Base-by-base conservation (phyloP, 2,113 vertebrate genomes). In the Albula glossodonta region DNA sequence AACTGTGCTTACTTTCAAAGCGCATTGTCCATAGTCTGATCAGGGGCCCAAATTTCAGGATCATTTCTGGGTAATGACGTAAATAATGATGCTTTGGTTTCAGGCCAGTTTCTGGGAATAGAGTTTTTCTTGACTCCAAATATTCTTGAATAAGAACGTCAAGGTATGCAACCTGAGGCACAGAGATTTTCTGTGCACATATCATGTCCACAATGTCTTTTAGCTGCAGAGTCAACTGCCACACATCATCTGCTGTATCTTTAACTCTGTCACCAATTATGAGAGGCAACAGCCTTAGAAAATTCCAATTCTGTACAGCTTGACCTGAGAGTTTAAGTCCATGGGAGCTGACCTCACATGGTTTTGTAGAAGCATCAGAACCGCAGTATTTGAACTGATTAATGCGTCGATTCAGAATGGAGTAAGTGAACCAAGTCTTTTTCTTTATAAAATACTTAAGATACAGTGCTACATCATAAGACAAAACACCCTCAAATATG, bases 91-190 rank as follows among this genome's bases (percentile, higher is more conserved):
- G 86, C 41, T 89, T 88, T 25, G 87, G 87, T 88, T 19, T 88
- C 63, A 89, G 53, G 17, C 86, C 84, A n/a, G 2, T 80, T 10
- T 86, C 60, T 79, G 87, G 82, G 50, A 88, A 89, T 13, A 86
- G 48, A 15, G 78, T 25, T 66, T 89, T 83, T 51, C 85, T 86
- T 1, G 83, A 83, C 15, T 89, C 85, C 11, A 88, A 82, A 84
- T 88, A 87, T 85, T 90, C 87, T 87, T 88, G 86, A 77, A 88
- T 90, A 3, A 89, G 49, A 77, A 57, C 50, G 84, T 90, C 81
- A 31, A 89, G 56, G 56, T 83, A 87, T n/a, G 88, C 82, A 81
- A 87, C 57, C 60, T 86, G 85, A n/a, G n/a, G n/a, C n/a, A n/a
- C n/a, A n/a, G n/a, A n/a, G 17, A 41, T 87, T 83, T 85, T 81